Base-by-base conservation (phyloP, 2,888 invertebrate genomes). In the Stenolophus ochropezus region DNA sequence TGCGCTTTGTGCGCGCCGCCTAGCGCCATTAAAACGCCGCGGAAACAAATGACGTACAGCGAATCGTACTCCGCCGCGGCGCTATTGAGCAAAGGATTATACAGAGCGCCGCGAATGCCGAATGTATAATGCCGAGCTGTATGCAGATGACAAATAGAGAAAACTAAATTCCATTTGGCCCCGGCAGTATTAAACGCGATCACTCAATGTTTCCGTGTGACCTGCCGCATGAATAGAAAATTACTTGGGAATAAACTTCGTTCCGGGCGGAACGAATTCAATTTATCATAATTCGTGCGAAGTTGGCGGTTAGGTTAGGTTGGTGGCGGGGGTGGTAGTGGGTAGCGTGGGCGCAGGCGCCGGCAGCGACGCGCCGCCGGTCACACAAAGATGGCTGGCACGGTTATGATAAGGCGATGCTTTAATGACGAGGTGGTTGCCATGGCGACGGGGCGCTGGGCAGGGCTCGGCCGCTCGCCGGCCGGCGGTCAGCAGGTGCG, bases 381-480 rank as follows among this genome's bases (percentile, higher is more conserved):
- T 82, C 83, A 83, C 83, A 85, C 86, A 86, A 86, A 86, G 86
- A 86, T 86, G 88, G 89, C 86, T 85, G 85, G 87, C 89, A 89
- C 89, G 90, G 90, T 90, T 90, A 90, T 90, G 90, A 90, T 90
- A 90, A 90, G 90, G 90, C 90, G 90, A 90, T 90, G 89, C 90
- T 90, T 90, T 90, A 90, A 90, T 90, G 90, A 90, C 90, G 89
- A 89, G 89, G 89, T 89, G 89, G 90, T 90, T 88, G 88, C 89
- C 88, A 90, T 90, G 89, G 88, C 86, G 87, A 90, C 90, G 89
- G 80, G 80, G 80, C 80, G 80, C 71, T 73, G 71, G 80, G 88
- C 88, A 89, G 89, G 89, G 89, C 89, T 89, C 33, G 89, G 89
- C 89, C 85, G 89, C 88, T 88, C 86, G 85, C 83, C 83, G 83